Base-by-base conservation (phyloP, 2,797 vertebrate genomes). In the Sebastiscus albofasciatus region DNA sequence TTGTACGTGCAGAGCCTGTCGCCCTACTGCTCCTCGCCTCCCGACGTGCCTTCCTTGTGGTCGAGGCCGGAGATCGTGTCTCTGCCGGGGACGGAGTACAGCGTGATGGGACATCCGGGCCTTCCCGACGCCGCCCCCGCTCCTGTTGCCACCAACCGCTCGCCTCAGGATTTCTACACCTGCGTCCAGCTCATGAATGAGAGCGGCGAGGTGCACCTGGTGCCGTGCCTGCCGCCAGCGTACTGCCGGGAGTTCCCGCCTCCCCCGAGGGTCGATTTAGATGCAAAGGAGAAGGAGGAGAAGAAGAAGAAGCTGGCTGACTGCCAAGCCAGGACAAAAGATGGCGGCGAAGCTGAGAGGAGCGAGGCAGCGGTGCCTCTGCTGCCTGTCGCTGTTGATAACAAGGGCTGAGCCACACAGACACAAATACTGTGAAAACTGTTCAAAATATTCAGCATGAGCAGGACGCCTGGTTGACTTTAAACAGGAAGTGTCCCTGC, bases 81-180 rank as follows among this genome's bases (percentile, higher is more conserved):
- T 0, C 62, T 93, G 39, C 90, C 90, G 0, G 93, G 79, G 12
- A 78, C 81, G 0, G 93, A 92, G 68, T 95, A 95, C 91, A 94
- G 91, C 54, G 8, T 90, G 56, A 86, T 93, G 72, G 69, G 80
- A 24, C 79, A 52, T 1, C 55, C 80, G 8, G 7, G 22, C 31
- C n/a, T 46, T 7, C 67, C 77, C 1, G 13, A 6, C 27, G 2
- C 27, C 1, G 3, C 18, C 49, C 5, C 31, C 0, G 2, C 46
- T 24, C 52, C 73, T 52, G 18, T n/a, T 39, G 1, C 58, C 64
- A 0, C 26, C 34, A 18, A 0, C 16, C 31, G 31, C 11, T 22
- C 82, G 0, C 36, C 58, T 1, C 94, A 92, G 42, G 94, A 95
- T 16, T 95, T 96, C 82, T 96, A 96, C 92, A 95, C 95, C 65